Evolutionary conservation across 1,140 invertebrate species (phyloP).

Genomic region (Stratiolaelaps scimitus): DNA sequence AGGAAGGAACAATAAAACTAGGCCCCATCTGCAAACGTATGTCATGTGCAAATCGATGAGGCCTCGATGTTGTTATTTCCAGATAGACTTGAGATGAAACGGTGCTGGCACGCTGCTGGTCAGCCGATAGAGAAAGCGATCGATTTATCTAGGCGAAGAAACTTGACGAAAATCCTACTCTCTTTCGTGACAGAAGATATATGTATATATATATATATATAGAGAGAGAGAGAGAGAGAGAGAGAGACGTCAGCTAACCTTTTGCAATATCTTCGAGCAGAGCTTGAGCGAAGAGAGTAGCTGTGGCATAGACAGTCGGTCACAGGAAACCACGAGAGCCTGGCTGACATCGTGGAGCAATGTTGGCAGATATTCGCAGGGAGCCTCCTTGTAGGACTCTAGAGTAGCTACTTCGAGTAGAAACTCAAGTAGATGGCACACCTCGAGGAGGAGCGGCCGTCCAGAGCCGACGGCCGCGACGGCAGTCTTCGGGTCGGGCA

Average conservation of each 20-base stretch:
- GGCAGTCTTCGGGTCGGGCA: neutral
- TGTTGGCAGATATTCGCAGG: conserved; percentile 62
- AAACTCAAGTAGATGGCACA: conserved; percentile 29
- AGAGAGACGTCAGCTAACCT: conserved; percentile 47
- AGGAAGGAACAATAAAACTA: too few relatives aligned
- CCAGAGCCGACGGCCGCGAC: conserved; percentile 10
- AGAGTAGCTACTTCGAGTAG: conserved; percentile 31
- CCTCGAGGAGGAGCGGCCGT: conserved; percentile 2
- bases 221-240: too few relatives aligned
- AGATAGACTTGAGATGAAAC: too few relatives aligned
- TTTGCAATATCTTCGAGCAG: conserved; percentile 60
- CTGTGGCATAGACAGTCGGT: conserved; percentile 50
- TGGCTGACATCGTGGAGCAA: conserved; percentile 52
- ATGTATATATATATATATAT: too few relatives aligned
- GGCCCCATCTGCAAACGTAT: too few relatives aligned
- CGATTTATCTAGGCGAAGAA: too few relatives aligned
- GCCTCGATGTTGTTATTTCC: too few relatives aligned
- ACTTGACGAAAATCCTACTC: too few relatives aligned
- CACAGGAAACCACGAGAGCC: conserved; percentile 49
- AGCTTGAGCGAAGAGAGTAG: conserved; percentile 53
- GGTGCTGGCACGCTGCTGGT: too few relatives aligned
- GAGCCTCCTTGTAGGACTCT: conserved; percentile 64
- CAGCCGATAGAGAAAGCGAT: too few relatives aligned
- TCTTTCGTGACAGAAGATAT: too few relatives aligned
- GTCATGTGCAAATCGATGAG: too few relatives aligned